Conservation (phyloP, 23 tunicate genomes). For the Diplosoma virens region DNA sequence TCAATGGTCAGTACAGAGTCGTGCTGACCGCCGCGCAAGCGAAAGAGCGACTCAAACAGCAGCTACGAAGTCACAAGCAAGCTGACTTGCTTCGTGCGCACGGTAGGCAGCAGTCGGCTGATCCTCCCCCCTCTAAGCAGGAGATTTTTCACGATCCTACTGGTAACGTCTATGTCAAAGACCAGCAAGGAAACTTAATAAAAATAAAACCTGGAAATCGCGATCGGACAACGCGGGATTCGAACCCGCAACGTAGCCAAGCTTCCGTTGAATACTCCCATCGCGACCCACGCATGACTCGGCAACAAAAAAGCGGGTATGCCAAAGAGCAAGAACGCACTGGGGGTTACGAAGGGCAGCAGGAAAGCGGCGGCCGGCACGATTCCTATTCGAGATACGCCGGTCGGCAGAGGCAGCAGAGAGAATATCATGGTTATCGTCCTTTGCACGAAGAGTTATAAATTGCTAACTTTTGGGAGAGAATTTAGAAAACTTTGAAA, state of each 20-base stretch:
- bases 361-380: neutral
- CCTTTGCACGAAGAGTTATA: slow-evolving; percentile 33
- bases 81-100: slow-evolving; percentile 16
- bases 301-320: slow-evolving; percentile 15
- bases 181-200: slow-evolving; percentile 58
- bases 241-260: neutral
- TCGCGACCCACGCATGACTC: neutral
- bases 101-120: neutral
- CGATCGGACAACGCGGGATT: neutral
- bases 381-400: neutral
- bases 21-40: slow-evolving; percentile 27
- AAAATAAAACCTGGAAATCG: slow-evolving; percentile 35
- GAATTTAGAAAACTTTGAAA: no score
- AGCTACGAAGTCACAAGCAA: slow-evolving; percentile 23
- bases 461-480: no score
- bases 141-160: slow-evolving; percentile 34
- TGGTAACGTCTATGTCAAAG: slow-evolving; percentile 67
- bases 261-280: neutral
- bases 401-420: neutral
- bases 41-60: slow-evolving; percentile 34
- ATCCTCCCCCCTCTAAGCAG: slow-evolving; percentile 8
- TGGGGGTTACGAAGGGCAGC: slow-evolving; percentile 2
- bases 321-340: no score
- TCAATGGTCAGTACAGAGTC: slow-evolving; percentile 37
- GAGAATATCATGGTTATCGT: neutral